Evolutionary conservation across 2,797 vertebrate genomes (phyloP).

Genomic region (Esox masquinongy): DNA sequence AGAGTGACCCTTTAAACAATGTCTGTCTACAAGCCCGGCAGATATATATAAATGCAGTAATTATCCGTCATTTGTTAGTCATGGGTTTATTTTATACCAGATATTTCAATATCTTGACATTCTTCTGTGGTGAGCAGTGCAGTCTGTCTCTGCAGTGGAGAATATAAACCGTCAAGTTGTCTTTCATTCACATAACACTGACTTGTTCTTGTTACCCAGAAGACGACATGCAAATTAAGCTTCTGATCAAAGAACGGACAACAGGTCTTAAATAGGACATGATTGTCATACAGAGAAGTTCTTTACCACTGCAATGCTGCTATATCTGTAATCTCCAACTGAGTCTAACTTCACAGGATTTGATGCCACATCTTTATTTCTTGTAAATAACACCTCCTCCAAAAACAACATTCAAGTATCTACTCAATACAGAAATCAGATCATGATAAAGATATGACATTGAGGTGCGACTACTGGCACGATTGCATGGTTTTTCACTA

Average conservation of each 20-base stretch:
- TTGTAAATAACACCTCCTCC: not conserved
- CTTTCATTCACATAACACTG: not conserved
- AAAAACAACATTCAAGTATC: not conserved
- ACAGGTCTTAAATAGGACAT: slow-evolving; percentile 6
- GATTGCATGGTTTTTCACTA: slow-evolving; percentile 21
- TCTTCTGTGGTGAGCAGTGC: not conserved
- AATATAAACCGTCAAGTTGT: not conserved
- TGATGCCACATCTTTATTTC: not conserved
- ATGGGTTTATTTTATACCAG: not conserved
- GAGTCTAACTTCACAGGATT: not conserved
- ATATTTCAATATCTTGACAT: not conserved
- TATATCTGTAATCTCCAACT: not conserved
- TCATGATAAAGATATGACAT: slow-evolving; percentile 2
- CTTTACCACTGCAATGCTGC: not conserved
- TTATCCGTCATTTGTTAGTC: not conserved
- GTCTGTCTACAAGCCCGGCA: not conserved
- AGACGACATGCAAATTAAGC: slow-evolving; percentile 12
- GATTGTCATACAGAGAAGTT: not conserved
- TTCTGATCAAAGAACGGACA: slow-evolving; percentile 5
- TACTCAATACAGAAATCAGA: not conserved
- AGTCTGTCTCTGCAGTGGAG: not conserved
- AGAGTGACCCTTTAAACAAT: too few species aligned
- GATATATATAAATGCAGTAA: not conserved
- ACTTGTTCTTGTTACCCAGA: not conserved
- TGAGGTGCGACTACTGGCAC: not conserved